These are phyloP conservation scores for Arrhopalites spinosus DNA, from an alignment of 2,888 invertebrate genomes.

Conservation along the genomic window DNA sequence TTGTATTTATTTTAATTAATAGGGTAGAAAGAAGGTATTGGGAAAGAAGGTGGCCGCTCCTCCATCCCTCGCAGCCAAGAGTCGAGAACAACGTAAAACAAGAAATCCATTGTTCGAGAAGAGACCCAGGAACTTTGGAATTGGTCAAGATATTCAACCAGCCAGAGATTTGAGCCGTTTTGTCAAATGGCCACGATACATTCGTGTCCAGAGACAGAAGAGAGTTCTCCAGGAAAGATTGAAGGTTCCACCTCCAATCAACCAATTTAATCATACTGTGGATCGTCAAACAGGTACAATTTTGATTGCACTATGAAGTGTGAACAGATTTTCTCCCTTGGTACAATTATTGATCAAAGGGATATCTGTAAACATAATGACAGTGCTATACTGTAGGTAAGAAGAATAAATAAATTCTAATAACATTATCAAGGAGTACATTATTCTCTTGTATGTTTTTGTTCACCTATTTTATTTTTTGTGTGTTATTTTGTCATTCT, in stretches of 20 bases:
- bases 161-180: constrained; percentile 96
- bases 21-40: constrained; percentile 73
- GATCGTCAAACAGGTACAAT: constrained; percentile 92
- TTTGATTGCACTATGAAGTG: constrained; percentile 50
- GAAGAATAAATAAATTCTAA: constrained; percentile 12
- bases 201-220: constrained; percentile 95
- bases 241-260: constrained; percentile 98
- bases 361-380: constrained; percentile 50
- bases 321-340: constrained; percentile 33
- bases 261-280: constrained; percentile 94
- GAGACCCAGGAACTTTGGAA: constrained; percentile 95
- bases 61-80: constrained; percentile 85
- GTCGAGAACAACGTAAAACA: constrained; percentile 88
- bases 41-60: constrained; percentile 95
- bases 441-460: no score
- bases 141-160: constrained; percentile 98
- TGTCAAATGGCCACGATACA: constrained; percentile 99
- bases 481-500: constrained; percentile 57
- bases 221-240: constrained; percentile 93
- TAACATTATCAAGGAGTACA: neutral
- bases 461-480: no score
- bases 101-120: constrained; percentile 98
- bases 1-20: neutral
- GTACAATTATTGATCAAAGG: neutral
- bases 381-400: constrained; percentile 55